Conservation (phyloP, 2,113 vertebrate species). For the Syrmaticus mikado region DNA sequence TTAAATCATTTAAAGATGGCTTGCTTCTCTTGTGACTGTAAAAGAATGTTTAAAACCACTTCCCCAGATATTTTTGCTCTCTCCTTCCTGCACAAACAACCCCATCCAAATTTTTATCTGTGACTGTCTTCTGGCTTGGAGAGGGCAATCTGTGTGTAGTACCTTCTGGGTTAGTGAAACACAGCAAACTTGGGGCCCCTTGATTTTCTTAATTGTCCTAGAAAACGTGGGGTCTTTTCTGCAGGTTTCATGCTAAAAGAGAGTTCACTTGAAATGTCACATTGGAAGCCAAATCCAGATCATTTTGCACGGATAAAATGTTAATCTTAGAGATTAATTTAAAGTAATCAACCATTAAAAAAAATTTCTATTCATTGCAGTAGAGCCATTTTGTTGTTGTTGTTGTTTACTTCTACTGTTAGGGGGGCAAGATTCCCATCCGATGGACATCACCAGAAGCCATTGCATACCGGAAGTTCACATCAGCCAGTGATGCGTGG, state of each 20-base stretch:
- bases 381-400: not conserved
- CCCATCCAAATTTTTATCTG: not conserved
- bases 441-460: conserved; percentile 98
- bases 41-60: not conserved
- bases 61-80: not conserved
- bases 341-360: not conserved
- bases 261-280: not conserved
- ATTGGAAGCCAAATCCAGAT: not conserved
- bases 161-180: not conserved
- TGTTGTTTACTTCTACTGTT: not conserved
- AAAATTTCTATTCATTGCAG: not conserved
- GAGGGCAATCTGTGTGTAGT: not conserved
- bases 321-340: not conserved
- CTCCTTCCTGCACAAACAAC: not conserved
- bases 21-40: not conserved
- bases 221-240: not conserved
- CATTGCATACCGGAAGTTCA: conserved; percentile 98
- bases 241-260: not conserved
- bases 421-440: conserved; percentile 99
- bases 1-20: not conserved
- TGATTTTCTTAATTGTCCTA: not conserved
- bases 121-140: not conserved
- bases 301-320: rapidly evolving
- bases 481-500: conserved; percentile 96
- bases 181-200: rapidly evolving